Conservation (phyloP, 2,888 invertebrate genomes). For the Nudaria mundana region DNA sequence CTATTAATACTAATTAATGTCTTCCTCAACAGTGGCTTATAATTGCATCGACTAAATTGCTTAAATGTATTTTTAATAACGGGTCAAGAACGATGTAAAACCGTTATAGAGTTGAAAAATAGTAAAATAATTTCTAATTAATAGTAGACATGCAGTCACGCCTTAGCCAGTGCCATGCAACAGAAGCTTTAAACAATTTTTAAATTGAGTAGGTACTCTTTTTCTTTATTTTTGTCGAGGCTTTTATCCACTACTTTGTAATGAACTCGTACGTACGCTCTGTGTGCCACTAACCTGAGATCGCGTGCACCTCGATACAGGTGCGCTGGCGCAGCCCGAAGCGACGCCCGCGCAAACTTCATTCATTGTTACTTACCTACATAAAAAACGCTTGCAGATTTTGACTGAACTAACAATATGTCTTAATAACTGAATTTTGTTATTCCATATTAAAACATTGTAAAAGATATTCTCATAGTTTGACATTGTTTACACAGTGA, state of each 20-base stretch:
- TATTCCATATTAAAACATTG: too few species aligned
- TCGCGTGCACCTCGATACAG: slow-evolving; percentile 72
- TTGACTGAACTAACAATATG: slow-evolving; percentile 24
- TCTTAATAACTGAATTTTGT: too few species aligned
- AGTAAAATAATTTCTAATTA: too few species aligned
- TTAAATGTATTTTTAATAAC: neutral
- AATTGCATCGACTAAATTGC: neutral
- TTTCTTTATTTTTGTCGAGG: too few species aligned
- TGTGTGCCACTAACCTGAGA: slow-evolving; percentile 41
- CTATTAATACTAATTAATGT: neutral
- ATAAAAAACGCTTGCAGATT: slow-evolving; percentile 24
- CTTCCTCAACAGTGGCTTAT: neutral
- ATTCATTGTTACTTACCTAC: slow-evolving; percentile 67
- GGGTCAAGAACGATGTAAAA: neutral
- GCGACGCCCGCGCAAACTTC: slow-evolving; percentile 69
- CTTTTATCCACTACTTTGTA: neutral
- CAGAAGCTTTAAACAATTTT: too few species aligned
- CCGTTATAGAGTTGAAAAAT: neutral
- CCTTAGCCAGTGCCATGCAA: too few species aligned
- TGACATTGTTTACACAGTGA: too few species aligned
- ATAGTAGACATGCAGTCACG: too few species aligned
- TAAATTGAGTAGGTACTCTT: too few species aligned
- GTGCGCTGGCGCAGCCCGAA: slow-evolving; percentile 61
- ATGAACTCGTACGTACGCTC: neutral
- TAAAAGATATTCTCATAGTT: too few species aligned